phyloP scores from a whole-genome alignment of 2,888 invertebrate genomes.

The Polylopha cassiicola region DNA sequence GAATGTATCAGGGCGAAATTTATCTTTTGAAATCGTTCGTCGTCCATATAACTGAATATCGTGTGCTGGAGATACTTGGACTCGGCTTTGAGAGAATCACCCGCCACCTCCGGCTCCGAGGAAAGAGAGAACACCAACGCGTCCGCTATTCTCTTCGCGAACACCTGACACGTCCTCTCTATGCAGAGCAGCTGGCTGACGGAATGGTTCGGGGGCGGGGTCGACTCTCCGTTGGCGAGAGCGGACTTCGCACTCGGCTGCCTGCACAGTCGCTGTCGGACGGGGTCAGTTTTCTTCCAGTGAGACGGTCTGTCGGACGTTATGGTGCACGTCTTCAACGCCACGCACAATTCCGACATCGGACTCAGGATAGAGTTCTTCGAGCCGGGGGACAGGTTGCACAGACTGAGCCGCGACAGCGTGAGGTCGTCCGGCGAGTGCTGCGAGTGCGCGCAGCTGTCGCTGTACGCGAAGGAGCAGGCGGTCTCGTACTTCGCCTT shows the following conservation, averaged over 20 bases:
- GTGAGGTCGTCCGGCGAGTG: constrained; percentile 50
- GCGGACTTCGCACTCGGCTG: constrained; percentile 44
- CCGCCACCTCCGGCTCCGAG: constrained; percentile 75
- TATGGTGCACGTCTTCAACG: constrained; percentile 75
- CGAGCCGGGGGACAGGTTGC: constrained; percentile 38
- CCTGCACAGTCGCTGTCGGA: constrained; percentile 52
- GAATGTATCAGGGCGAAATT: constrained; percentile 82
- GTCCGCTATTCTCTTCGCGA: constrained; percentile 82
- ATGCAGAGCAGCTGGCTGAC: constrained; percentile 65
- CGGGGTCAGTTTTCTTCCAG: constrained; percentile 56
- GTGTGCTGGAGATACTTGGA: constrained; percentile 82
- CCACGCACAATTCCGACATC: constrained; percentile 77
- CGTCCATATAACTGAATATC: constrained; percentile 82
- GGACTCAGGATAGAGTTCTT: constrained; percentile 63
- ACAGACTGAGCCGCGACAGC: constrained; percentile 50
- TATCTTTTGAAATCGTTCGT: constrained; percentile 79
- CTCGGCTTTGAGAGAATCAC: constrained; percentile 79
- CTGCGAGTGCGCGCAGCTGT: constrained; percentile 48
- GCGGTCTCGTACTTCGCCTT: constrained; percentile 71
- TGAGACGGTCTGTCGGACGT: constrained; percentile 53
- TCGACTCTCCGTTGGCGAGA: constrained; percentile 44
- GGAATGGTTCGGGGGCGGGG: constrained; percentile 48
- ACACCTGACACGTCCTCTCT: constrained; percentile 75
- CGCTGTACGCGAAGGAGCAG: constrained; percentile 56
- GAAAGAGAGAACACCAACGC: constrained; percentile 77